Conservation (phyloP, 2,888 invertebrate species). For the Laspeyria flexula region DNA sequence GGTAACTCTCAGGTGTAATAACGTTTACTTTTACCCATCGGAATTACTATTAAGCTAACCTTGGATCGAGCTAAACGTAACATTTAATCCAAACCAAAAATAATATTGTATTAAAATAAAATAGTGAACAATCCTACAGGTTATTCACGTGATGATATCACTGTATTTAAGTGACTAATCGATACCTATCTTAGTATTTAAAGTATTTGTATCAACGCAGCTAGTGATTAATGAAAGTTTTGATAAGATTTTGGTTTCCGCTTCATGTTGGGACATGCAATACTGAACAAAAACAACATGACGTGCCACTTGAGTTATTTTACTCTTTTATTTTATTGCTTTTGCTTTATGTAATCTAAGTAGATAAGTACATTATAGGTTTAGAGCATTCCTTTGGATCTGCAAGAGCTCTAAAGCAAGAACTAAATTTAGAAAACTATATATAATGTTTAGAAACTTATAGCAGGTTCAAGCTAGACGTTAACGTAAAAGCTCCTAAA, state of each 20-base stretch:
- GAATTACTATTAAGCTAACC: background rate
- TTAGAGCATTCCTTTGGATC: no score
- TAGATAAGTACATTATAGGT: background rate
- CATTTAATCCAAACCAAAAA: no score
- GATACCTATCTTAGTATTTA: no score
- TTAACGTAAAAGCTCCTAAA: constrained; percentile 53
- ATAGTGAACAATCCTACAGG: no score
- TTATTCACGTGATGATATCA: no score
- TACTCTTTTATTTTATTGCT: constrained; percentile 1
- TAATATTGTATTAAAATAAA: no score
- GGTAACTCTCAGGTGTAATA: background rate
- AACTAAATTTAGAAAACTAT: no score
- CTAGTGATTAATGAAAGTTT: constrained; percentile 6
- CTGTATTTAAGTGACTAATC: constrained; percentile 12
- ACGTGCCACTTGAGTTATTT: background rate
- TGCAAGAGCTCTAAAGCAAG: no score
- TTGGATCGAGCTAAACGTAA: background rate
- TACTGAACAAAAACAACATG: background rate
- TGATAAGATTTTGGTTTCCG: constrained; percentile 7
- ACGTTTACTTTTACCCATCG: background rate
- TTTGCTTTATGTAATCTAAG: background rate
- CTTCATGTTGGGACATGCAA: background rate
- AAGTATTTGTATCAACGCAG: constrained; percentile 5
- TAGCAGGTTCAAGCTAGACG: constrained; percentile 16
- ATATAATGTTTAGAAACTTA: constrained; percentile 30